Base-by-base conservation (phyloP, 2,888 invertebrate genomes). In the Coecobrya sp. region DNA sequence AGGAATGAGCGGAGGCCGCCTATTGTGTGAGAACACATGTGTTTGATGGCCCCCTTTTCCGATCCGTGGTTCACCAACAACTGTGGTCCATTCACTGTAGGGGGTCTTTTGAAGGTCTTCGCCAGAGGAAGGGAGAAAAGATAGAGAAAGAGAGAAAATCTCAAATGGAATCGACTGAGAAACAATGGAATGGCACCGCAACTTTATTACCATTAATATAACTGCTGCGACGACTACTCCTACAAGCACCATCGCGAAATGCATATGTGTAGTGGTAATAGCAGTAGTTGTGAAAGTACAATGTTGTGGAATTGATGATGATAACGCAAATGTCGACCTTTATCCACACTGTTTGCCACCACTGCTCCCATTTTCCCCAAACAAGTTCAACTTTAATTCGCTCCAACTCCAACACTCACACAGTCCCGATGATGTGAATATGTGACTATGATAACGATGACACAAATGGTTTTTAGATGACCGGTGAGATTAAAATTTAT, bases 401-500 rank as follows among this genome's bases (percentile, higher is more conserved):
- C 70, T n/a, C 45, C 45, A 76, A 76, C 76, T n/a, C n/a, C n/a
- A n/a, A 76, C 16, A 49, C 16, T 76, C 49, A 25, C 49, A 49
- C 25, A 19, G 11, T 76, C 76, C 5, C 76, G n/a, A 81, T 59
- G 81, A 42, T 62, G 19, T 45, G 65, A 68, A 65, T 85, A 45
- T 85, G 85, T 68, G 65, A 49, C 5, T 25, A 59, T 42, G 86
- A 76, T 55, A 73, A 59, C 55, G 84, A 73, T 84, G 70, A 59
- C 85, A 84, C 73, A 85, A 82, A 36, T 73, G 45, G 79, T 49
- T 49, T 90, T 90, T 79, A 90, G 90, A 90, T 86, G 86, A 90
- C 90, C 86, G 68, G 86, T 79, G 90, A 90, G 86, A 90, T 90
- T 90, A 90, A 90, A 86, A 90, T 85, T 85, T 90, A 90, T 85